Conservation (phyloP, 2,113 vertebrate species). For the Mastomys coucha region DNA sequence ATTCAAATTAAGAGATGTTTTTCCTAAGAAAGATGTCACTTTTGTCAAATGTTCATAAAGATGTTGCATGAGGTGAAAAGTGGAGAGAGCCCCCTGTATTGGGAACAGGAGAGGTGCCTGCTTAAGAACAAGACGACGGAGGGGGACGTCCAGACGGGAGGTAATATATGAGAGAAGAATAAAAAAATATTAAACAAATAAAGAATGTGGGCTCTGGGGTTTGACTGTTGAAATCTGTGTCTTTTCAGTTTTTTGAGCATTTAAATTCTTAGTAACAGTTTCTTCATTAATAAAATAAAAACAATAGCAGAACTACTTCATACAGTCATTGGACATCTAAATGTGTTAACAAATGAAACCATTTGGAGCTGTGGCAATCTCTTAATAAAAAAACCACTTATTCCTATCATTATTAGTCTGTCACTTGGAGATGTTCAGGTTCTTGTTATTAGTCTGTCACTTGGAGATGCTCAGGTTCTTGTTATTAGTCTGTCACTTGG, state of each 20-base stretch:
- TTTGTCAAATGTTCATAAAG: not conserved
- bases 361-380: not conserved
- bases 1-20: not conserved
- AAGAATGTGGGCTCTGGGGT: not conserved
- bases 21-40: not conserved
- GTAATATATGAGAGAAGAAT: not conserved
- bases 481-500: too few relatives aligned
- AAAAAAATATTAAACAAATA: not conserved
- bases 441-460: too few relatives aligned
- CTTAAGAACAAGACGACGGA: not conserved
- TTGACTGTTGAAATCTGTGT: not conserved
- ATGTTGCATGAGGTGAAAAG: not conserved
- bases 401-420: not conserved
- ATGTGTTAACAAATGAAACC: not conserved
- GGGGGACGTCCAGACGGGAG: not conserved
- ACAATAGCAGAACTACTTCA: not conserved
- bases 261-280: not conserved
- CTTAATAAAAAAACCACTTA: not conserved
- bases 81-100: not conserved
- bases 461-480: too few relatives aligned
- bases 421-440: not conserved
- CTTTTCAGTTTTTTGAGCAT: not conserved
- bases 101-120: not conserved
- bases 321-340: not conserved
- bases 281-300: not conserved